Evolutionary conservation across 2,888 invertebrate genomes (phyloP), one percentile per base, ranked within the genome.

Genomic region (Phyllotreta striolata): DNA sequence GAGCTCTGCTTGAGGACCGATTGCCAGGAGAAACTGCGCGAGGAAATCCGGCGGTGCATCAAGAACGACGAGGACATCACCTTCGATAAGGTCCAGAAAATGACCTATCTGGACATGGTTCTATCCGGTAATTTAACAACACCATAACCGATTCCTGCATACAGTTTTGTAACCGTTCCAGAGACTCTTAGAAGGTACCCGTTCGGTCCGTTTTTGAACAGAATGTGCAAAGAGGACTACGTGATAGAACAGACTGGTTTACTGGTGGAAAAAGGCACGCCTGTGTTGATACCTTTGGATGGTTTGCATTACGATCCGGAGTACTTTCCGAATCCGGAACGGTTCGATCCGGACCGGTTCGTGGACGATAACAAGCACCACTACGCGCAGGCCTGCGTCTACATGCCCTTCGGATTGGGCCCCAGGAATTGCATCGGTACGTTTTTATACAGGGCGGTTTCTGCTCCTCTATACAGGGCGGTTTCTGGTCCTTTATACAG

Each of bases 81-180:
- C 5, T 85, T 82, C 63, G 84, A 86, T 6, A 74, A 79, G 1
- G 47, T 86, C 1, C 79, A 80, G 43, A 82, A 84, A 35, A 82
- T 86, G 83, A 78, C 79, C 8, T 86, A 85, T 68, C 72, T 86
- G 69, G 84, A 85, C 55, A 82, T 82, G 77, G 84, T 84, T 0
- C 70, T 85, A 0, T 76, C 76, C 65, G 84, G 83, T 83, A 77
- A 72, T 6, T 8, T n/a, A 52, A 52, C 34, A n/a, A n/a, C n/a
- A n/a, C 24, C 24, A 24, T 24, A 24, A 24, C 24, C 4, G 24
- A 3, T 24, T 3, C 1, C 24, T 24, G 1, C 1, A 3, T 3
- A 24, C 24, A 24, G 9, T 13, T 10, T 8, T 8, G 46, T 38
- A 64, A 49, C 63, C 8, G 60, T 78, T 73, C 55, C 74, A 81